Conservation (phyloP, 2,888 invertebrate species). For the Trilocha varians region DNA sequence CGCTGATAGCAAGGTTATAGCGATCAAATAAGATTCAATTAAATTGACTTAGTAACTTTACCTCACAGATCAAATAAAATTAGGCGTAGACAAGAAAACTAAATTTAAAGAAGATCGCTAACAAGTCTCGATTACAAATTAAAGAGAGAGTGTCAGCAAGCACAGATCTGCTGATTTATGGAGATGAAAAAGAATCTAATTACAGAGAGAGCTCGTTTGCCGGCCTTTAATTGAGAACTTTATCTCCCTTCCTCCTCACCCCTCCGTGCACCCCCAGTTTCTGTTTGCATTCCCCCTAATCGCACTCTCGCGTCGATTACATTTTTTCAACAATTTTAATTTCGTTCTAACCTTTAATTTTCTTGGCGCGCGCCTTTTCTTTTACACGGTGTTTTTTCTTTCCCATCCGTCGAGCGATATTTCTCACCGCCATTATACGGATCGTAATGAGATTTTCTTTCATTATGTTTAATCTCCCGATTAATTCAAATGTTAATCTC, state of each 20-base stretch:
- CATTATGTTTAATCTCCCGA: conserved; percentile 74
- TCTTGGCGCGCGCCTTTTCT: conserved; percentile 65
- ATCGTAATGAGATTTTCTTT: conserved; percentile 72
- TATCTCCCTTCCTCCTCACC: conserved; percentile 23
- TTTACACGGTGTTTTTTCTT: conserved; percentile 50
- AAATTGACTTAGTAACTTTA: no score
- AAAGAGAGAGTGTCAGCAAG: conserved; percentile 62
- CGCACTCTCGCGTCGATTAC: conserved; percentile 65
- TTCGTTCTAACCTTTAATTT: conserved; percentile 70
- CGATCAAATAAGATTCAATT: not conserved
- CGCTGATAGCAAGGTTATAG: no score
- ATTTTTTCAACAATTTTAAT: conserved; percentile 71
- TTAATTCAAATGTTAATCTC: conserved; percentile 73
- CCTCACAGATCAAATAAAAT: conserved; percentile 37
- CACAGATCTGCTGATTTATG: conserved; percentile 56
- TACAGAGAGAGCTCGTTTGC: conserved; percentile 59
- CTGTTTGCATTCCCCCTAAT: conserved; percentile 62
- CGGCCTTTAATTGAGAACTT: conserved; percentile 69
- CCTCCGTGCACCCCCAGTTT: conserved; percentile 17
- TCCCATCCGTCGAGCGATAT: conserved; percentile 51
- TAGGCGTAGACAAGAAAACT: conserved; percentile 41
- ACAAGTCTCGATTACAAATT: conserved; percentile 72
- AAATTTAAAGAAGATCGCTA: conserved; percentile 62
- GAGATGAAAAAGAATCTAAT: conserved; percentile 71
- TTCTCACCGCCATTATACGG: conserved; percentile 70